Evolutionary conservation across 2,888 invertebrate genomes (phyloP).

Genomic region (Pyrocoelia pectoralis): DNA sequence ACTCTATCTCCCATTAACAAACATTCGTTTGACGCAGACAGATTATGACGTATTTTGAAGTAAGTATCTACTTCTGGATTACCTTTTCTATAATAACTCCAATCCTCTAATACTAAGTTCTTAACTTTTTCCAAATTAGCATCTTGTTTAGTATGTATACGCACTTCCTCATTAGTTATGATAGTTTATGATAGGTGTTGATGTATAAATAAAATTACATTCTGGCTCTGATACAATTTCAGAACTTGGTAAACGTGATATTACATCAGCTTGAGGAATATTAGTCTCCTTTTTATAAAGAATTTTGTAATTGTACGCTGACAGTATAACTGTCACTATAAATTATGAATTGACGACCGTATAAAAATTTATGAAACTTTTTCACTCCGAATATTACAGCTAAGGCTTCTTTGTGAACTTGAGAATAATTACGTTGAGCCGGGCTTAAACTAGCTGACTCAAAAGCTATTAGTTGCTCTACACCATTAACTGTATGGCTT

Average conservation of each 20-base stretch:
- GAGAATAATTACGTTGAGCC: constrained; percentile 5
- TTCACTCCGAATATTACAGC: too few species aligned
- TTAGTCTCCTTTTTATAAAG: neutral
- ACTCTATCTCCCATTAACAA: too few species aligned
- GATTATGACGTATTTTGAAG: too few species aligned
- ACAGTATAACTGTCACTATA: constrained; percentile 9
- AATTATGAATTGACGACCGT: neutral
- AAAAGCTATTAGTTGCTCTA: too few species aligned
- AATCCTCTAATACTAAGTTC: neutral
- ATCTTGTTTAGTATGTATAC: neutral
- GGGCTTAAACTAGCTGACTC: neutral
- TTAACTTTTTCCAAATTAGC: neutral
- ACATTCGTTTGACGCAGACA: too few species aligned
- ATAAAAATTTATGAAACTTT: constrained; percentile 13
- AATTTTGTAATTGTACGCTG: constrained; percentile 9
- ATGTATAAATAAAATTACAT: neutral
- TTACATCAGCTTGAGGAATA: neutral
- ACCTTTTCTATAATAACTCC: too few species aligned
- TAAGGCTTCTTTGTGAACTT: too few species aligned
- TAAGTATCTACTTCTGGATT: too few species aligned
- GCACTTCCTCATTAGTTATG: neutral
- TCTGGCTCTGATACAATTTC: neutral
- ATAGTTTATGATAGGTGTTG: neutral
- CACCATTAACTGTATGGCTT: too few species aligned
- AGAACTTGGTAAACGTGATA: too few species aligned